Base-by-base conservation (phyloP, 2,888 invertebrate genomes). In the Hartigia nigra region DNA sequence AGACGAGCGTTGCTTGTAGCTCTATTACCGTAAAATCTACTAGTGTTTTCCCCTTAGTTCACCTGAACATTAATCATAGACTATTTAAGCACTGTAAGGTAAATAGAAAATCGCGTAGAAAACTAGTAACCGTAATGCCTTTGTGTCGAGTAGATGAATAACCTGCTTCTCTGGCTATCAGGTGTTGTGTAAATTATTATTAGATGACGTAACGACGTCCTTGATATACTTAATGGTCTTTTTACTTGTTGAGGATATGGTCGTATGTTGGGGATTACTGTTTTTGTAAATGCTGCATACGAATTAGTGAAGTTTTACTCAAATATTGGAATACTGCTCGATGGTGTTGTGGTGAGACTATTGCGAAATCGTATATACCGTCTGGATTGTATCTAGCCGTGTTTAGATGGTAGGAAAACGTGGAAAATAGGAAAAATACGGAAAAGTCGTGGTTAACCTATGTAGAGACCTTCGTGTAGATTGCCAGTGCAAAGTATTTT, bases 1-100 rank as follows among this genome's bases (percentile, higher is more conserved):
- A 91, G 90, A 89, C 87, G 86, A 89, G 88, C 82, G 82, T 80
- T 82, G 85, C 84, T 85, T 84, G 23, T 34, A 14, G 75, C 23
- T 34, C 72, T 72, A 72, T 31, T 55, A 23, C 55, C 23, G 55
- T 55, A 23, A 55, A 55, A 55, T 55, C 55, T 55, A 55, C 55
- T 55, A 23, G 55, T 55, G 55, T 55, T 55, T 55, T 23, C 9
- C 23, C 23, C 23, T 55, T 14, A 55, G 55, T 55, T 55, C 23
- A 55, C 23, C 5, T 23, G 55, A 55, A 55, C 1, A 23, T 55
- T 23, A 55, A 23, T 55, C 23, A 0, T 55, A 55, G 55, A 23
- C 55, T 9, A 55, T 55, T 55, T 55, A 55, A 55, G 55, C 55
- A 55, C 2, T 55, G 55, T 55, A 55, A 23, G 5, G 55, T 14